Evolutionary conservation across 2,113 vertebrate genomes (phyloP).

Genomic region (Pseudorhombus dupliciocellatus): DNA sequence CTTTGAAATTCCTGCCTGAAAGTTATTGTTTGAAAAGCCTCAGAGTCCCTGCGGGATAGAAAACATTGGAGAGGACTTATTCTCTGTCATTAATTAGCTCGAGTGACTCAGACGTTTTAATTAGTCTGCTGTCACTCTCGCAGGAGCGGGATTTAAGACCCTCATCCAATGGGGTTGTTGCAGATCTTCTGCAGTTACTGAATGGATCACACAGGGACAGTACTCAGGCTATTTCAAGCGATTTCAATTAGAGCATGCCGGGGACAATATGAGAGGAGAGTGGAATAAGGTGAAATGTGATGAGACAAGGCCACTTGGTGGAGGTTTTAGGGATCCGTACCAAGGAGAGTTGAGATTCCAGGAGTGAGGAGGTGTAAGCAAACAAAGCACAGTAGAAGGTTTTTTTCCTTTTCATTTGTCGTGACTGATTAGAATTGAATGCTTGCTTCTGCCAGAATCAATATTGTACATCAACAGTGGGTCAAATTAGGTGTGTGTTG

Average conservation of each 20-base stretch:
- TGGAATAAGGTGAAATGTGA: constrained; percentile 20
- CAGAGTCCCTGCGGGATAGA: constrained; percentile 5
- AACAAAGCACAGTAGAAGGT: not conserved
- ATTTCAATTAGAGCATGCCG: constrained; percentile 53
- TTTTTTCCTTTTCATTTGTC: too few relatives aligned
- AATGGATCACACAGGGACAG: constrained; percentile 23
- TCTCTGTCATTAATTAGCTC: constrained; percentile 61
- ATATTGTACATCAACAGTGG: too few relatives aligned
- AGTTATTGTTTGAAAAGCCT: constrained; percentile 42
- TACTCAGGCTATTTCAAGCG: constrained; percentile 25
- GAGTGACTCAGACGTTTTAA: constrained; percentile 57
- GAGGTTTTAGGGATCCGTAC: constrained; percentile 11
- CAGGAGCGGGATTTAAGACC: constrained; percentile 41
- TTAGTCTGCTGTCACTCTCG: constrained; percentile 59
- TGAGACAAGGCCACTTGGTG: constrained; percentile 19
- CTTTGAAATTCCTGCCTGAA: constrained; percentile 31
- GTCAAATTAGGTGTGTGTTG: too few relatives aligned
- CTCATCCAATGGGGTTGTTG: constrained; percentile 32
- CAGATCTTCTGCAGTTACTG: constrained; percentile 29
- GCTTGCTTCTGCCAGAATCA: too few relatives aligned
- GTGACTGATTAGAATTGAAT: too few relatives aligned
- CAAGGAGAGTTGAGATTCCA: constrained; percentile 1
- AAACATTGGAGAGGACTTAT: constrained; percentile 31
- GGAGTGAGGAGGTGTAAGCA: not conserved
- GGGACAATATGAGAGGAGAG: constrained; percentile 50